Conservation (phyloP, 1,140 invertebrate genomes). For the Sweltsa coloradensis region DNA sequence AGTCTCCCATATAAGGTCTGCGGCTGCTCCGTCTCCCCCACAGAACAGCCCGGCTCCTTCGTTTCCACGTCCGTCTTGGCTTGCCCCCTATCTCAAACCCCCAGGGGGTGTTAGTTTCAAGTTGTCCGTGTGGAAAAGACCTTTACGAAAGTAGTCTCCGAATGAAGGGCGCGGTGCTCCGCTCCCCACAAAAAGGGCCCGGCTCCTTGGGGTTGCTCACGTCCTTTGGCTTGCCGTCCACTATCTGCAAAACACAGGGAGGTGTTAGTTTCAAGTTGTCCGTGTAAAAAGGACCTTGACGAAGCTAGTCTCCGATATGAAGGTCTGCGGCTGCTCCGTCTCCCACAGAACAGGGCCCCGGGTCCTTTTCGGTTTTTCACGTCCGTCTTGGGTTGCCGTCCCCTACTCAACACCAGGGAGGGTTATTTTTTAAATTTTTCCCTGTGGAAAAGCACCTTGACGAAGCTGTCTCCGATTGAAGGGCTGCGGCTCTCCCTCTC, state of each 20-base stretch:
- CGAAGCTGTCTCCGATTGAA: slow-evolving; percentile 87
- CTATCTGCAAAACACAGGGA: too few species aligned
- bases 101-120: too few species aligned
- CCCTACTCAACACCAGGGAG: too few species aligned
- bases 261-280: too few species aligned
- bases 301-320: slow-evolving; percentile 85
- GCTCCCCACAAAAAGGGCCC: slow-evolving; percentile 80
- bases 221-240: slow-evolving; percentile 68
- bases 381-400: slow-evolving; percentile 69
- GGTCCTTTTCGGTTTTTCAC: slow-evolving; percentile 74
- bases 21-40: slow-evolving; percentile 88
- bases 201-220: slow-evolving; percentile 74
- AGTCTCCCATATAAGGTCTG: slow-evolving; percentile 92
- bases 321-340: slow-evolving; percentile 87
- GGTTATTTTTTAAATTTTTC: slow-evolving; percentile 91
- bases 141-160: slow-evolving; percentile 79
- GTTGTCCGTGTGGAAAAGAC: slow-evolving; percentile 83
- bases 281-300: too few species aligned
- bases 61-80: slow-evolving; percentile 75
- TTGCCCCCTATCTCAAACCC: too few species aligned
- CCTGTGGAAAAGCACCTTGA: slow-evolving; percentile 78
- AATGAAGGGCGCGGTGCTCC: slow-evolving; percentile 91
- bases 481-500: slow-evolving; percentile 87
- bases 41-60: slow-evolving; percentile 74
- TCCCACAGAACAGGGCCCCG: slow-evolving; percentile 85